Evolutionary conservation across 2,888 invertebrate species (phyloP).

Genomic region (Tromatobia lineatoria): DNA sequence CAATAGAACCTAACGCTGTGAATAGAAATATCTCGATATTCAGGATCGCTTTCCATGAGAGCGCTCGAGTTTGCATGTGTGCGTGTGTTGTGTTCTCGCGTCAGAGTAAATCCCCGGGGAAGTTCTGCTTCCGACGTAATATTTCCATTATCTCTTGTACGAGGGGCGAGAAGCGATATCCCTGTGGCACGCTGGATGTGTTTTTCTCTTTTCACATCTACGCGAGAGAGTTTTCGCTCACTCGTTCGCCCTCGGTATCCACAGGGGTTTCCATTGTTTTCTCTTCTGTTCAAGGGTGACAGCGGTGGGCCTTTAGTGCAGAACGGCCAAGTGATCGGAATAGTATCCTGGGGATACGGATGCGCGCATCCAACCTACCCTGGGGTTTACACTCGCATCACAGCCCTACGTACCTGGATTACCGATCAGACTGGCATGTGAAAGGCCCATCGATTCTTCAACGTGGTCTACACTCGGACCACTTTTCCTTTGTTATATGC

Average conservation of each 20-base stretch:
- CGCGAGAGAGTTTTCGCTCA: constrained; percentile 32
- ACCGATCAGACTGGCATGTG: constrained; percentile 65
- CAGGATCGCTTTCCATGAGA: constrained; percentile 41
- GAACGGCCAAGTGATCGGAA: constrained; percentile 85
- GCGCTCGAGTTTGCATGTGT: constrained; percentile 4
- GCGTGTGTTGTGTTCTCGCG: constrained; percentile 22
- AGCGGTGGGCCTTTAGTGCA: constrained; percentile 88
- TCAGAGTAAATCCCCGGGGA: constrained; percentile 56
- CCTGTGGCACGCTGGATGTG: constrained; percentile 53
- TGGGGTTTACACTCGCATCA: constrained; percentile 87
- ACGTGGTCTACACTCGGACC: background rate
- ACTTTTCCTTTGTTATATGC: background rate
- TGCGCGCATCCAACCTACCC: constrained; percentile 87
- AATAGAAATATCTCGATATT: constrained; percentile 53
- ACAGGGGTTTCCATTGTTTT: constrained; percentile 64
- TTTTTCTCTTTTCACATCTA: constrained; percentile 25
- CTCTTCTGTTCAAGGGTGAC: constrained; percentile 85
- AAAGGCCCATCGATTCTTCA: constrained; percentile 34
- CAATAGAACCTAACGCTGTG: constrained; percentile 3
- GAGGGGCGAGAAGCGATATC: constrained; percentile 60
- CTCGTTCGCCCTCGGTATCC: constrained; percentile 29
- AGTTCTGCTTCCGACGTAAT: constrained; percentile 65
- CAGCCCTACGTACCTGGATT: constrained; percentile 71
- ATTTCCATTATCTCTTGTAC: constrained; percentile 65
- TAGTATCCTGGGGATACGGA: constrained; percentile 88